A percentile compares a stretch with the other conserved stretches of the same genome.
These are phyloP conservation scores for Himalopsyche tibetana DNA, from an alignment of 2,888 invertebrate species.

Conservation along the genomic window DNA sequence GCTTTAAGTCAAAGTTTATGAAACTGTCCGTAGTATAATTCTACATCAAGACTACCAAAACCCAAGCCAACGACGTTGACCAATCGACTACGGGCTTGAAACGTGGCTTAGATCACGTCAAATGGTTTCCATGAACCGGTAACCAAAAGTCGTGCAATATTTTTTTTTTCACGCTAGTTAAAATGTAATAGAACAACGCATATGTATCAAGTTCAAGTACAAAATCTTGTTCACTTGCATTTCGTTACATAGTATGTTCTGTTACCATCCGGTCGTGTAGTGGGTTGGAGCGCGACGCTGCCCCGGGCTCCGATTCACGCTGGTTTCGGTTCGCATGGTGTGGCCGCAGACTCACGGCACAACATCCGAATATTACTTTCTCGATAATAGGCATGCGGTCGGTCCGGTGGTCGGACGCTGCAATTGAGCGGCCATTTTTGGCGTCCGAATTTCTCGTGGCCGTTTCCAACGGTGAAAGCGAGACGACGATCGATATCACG, in stretches of 20 bases:
- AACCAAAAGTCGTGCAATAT: too few species aligned
- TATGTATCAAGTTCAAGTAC: neutral
- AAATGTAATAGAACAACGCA: too few species aligned
- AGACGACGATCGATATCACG: conserved; percentile 21
- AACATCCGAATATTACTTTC: conserved; percentile 55
- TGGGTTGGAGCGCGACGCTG: neutral
- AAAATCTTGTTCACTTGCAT: neutral
- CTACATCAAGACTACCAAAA: too few species aligned
- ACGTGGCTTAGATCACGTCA: too few species aligned
- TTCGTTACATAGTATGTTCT: conserved; percentile 20
- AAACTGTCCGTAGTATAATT: too few species aligned
- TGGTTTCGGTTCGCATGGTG: conserved; percentile 39
- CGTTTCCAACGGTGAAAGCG: conserved; percentile 60
- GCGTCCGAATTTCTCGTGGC: conserved; percentile 54
- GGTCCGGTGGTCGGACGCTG: conserved; percentile 44
- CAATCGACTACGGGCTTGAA: too few species aligned
- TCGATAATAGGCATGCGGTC: conserved; percentile 58
- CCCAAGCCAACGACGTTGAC: too few species aligned
- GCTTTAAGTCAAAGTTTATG: too few species aligned
- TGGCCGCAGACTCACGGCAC: conserved; percentile 34
- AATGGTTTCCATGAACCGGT: too few species aligned
- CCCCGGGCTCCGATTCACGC: neutral
- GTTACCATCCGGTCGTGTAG: conserved; percentile 7
- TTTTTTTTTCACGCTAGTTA: too few species aligned
- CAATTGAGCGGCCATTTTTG: conserved; percentile 59